These are phyloP conservation scores for Cyprinella venusta DNA, from an alignment of 2,797 vertebrate genomes.

Conservation along the genomic window DNA sequence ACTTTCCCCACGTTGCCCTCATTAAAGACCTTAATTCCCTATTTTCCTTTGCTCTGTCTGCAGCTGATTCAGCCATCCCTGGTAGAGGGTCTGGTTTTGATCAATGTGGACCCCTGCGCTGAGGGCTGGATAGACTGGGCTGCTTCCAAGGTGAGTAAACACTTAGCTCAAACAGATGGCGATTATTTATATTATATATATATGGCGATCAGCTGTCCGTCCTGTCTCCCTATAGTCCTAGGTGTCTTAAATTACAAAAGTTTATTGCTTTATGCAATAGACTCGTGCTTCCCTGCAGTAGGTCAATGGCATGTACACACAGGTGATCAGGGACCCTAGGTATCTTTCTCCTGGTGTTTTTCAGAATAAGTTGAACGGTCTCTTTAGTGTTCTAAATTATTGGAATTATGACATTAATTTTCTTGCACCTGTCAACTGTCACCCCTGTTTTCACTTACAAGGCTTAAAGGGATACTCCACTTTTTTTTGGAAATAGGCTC, in stretches of 20 bases:
- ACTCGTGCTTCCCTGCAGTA: background rate
- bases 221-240: background rate
- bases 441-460: too few relatives aligned
- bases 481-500: too few relatives aligned
- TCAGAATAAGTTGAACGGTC: background rate
- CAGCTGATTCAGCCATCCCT: slow-evolving; percentile 90
- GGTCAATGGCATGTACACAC: background rate
- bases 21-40: slow-evolving; percentile 29
- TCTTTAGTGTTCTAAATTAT: background rate
- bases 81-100: slow-evolving; percentile 93
- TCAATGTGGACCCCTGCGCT: slow-evolving; percentile 93
- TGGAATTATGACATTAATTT: background rate
- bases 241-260: background rate
- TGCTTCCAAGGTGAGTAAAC: slow-evolving; percentile 86
- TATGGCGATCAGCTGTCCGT: background rate
- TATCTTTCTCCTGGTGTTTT: background rate
- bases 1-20: slow-evolving; percentile 30
- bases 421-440: background rate
- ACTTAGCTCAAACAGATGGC: too few relatives aligned
- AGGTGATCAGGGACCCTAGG: background rate
- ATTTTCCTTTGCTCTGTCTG: slow-evolving; percentile 13
- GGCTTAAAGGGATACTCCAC: too few relatives aligned
- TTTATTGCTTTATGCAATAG: background rate
- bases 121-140: slow-evolving; percentile 99
- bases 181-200: too few relatives aligned